These are phyloP conservation scores for Zhuqinia jingwanae DNA, from an alignment of 2,888 invertebrate species.

Conservation along the genomic window DNA sequence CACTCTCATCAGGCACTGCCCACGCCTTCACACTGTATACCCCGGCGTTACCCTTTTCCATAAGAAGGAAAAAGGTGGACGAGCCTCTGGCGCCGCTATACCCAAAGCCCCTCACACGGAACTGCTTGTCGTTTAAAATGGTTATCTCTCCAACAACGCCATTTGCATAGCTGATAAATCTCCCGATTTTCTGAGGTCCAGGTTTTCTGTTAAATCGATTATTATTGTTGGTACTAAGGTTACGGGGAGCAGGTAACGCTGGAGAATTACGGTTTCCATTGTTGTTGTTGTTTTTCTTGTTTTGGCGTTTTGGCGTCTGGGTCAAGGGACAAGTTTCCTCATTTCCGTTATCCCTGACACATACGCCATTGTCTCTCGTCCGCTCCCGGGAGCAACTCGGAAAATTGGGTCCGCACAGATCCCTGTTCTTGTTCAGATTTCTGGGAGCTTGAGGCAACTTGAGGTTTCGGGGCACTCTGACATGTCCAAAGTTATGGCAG, in stretches of 20 bases:
- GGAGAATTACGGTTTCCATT: no score
- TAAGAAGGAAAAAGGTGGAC: slow-evolving; percentile 29
- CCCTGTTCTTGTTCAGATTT: not conserved
- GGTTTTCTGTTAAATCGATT: not conserved
- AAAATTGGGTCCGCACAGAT: slow-evolving; percentile 7
- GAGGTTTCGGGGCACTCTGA: slow-evolving; percentile 91
- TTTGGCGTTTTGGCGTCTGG: not conserved
- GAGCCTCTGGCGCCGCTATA: slow-evolving; percentile 35
- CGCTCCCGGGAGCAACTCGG: slow-evolving; percentile 29
- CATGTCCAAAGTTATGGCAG: slow-evolving; percentile 94
- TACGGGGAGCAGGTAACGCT: not conserved
- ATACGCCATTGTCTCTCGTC: slow-evolving; percentile 45
- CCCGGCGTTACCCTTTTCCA: slow-evolving; percentile 36
- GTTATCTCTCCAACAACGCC: slow-evolving; percentile 44
- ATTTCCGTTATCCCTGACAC: not conserved
- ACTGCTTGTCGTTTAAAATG: slow-evolving; percentile 52
- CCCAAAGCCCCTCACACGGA: slow-evolving; percentile 30
- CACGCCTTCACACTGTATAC: slow-evolving; percentile 43
- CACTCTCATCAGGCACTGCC: slow-evolving; percentile 35
- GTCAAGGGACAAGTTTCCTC: slow-evolving; percentile 19
- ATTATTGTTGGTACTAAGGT: not conserved
- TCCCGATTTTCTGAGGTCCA: not conserved
- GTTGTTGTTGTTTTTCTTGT: not conserved
- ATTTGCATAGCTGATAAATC: slow-evolving; percentile 42
- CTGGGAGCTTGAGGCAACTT: slow-evolving; percentile 95